These are phyloP conservation scores for Agonopterix subpropinquella DNA, from an alignment of 2,888 invertebrate genomes.

Conservation along the genomic window DNA sequence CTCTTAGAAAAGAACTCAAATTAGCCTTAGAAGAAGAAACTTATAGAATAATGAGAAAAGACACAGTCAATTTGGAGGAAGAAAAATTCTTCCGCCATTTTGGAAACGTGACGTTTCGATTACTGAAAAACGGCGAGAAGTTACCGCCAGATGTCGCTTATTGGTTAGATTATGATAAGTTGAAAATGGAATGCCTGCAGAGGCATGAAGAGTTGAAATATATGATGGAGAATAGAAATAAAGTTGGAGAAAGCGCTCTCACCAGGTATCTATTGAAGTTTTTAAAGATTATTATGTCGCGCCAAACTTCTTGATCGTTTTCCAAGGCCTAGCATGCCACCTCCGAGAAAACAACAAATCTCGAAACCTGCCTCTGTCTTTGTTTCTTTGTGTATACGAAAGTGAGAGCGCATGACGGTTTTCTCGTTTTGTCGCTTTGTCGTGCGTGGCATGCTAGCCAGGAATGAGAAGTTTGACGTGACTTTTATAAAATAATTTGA, in stretches of 20 bases:
- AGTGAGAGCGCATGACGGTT: too few relatives aligned
- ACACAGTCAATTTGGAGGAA: conserved; percentile 26
- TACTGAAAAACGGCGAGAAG: conserved; percentile 60
- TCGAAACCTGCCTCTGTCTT: too few relatives aligned
- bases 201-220: conserved; percentile 54
- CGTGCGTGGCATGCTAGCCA: too few relatives aligned
- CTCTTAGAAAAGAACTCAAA: conserved; percentile 75
- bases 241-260: conserved; percentile 37
- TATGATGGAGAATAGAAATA: conserved; percentile 52
- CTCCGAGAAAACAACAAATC: too few relatives aligned
- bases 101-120: conserved; percentile 72
- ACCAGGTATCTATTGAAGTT: conserved; percentile 40
- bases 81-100: conserved; percentile 59
- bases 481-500: too few relatives aligned
- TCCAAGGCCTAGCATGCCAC: too few relatives aligned
- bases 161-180: conserved; percentile 76
- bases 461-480: too few relatives aligned
- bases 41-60: conserved; percentile 40
- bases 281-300: background rate
- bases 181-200: conserved; percentile 73
- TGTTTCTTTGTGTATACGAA: too few relatives aligned
- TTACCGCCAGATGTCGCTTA: conserved; percentile 66
- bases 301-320: too few relatives aligned
- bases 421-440: too few relatives aligned
- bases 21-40: conserved; percentile 54